Evolutionary conservation across 2,113 vertebrate species (phyloP).

Genomic region (Calcarius ornatus): DNA sequence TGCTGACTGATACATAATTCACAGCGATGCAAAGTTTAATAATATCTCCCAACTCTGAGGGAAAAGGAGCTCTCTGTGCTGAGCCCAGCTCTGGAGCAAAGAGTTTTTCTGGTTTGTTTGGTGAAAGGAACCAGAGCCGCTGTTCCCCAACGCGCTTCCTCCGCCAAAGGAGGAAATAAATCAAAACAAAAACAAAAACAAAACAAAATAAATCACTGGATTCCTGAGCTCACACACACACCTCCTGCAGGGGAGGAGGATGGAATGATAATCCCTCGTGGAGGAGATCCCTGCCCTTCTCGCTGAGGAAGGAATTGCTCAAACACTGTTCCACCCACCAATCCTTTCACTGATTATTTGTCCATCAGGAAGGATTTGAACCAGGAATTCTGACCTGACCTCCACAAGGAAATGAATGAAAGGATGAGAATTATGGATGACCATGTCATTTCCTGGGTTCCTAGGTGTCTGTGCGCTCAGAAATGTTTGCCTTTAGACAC

Average conservation of each 20-base stretch:
- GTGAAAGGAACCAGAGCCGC: not conserved
- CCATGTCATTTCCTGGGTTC: rapidly evolving
- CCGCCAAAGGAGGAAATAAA: not conserved
- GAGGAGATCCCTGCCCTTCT: not conserved
- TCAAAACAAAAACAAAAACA: too few species aligned
- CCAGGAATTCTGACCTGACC: not conserved
- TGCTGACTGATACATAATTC: conserved; percentile 72
- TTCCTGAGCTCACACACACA: not conserved
- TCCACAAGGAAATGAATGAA: not conserved
- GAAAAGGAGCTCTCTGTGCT: conserved; percentile 51
- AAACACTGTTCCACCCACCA: not conserved
- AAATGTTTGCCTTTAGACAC: not conserved
- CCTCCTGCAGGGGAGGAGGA: not conserved
- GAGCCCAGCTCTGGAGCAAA: not conserved
- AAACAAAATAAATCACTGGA: not conserved
- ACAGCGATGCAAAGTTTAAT: conserved; percentile 67
- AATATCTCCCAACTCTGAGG: conserved; percentile 59
- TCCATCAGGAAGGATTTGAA: not conserved
- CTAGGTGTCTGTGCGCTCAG: not conserved
- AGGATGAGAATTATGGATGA: not conserved
- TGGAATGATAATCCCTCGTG: not conserved
- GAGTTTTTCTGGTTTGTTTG: not conserved
- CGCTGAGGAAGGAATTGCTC: not conserved
- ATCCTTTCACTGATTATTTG: not conserved
- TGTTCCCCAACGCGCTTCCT: not conserved